Percentiles rank a stretch among this genome's conserved stretches.
phyloP scores from a whole-genome alignment of 2,797 vertebrate genomes.

The Sebastes elongatus region DNA sequence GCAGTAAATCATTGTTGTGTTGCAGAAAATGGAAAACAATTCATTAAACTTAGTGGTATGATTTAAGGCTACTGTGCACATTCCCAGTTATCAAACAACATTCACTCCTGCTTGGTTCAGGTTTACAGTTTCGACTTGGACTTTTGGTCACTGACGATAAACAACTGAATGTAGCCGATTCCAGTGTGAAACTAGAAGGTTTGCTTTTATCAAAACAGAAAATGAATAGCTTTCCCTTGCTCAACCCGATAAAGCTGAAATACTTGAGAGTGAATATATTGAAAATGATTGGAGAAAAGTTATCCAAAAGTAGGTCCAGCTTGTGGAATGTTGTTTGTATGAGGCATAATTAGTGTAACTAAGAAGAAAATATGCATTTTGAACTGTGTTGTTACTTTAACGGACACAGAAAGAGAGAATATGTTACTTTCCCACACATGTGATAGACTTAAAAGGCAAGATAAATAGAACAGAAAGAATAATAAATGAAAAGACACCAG shows the following conservation, averaged over 20 bases:
- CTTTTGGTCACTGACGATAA: slow-evolving; percentile 6
- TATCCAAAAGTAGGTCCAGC: background rate
- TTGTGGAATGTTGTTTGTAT: background rate
- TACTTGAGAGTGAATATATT: background rate
- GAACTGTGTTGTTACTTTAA: background rate
- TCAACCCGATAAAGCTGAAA: slow-evolving; percentile 7
- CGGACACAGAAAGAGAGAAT: background rate
- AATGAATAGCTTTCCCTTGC: background rate
- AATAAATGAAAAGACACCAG: background rate
- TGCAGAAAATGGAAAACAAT: background rate
- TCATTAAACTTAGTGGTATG: background rate
- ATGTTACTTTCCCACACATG: background rate
- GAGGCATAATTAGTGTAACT: background rate
- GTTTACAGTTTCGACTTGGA: background rate
- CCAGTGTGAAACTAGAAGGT: slow-evolving; percentile 46
- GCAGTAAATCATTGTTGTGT: background rate
- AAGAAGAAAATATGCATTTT: background rate
- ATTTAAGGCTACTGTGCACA: slow-evolving; percentile 9
- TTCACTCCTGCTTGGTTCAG: background rate
- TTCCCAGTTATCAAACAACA: slow-evolving; percentile 3
- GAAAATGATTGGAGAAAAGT: background rate
- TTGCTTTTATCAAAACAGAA: slow-evolving; percentile 7
- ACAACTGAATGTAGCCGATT: background rate
- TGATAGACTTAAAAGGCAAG: background rate
- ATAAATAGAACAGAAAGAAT: background rate